Percentiles rank a stretch among this genome's conserved stretches.
Evolutionary conservation across 2,888 invertebrate species (phyloP).

Genomic region (Cyrtodaria siliqua): DNA sequence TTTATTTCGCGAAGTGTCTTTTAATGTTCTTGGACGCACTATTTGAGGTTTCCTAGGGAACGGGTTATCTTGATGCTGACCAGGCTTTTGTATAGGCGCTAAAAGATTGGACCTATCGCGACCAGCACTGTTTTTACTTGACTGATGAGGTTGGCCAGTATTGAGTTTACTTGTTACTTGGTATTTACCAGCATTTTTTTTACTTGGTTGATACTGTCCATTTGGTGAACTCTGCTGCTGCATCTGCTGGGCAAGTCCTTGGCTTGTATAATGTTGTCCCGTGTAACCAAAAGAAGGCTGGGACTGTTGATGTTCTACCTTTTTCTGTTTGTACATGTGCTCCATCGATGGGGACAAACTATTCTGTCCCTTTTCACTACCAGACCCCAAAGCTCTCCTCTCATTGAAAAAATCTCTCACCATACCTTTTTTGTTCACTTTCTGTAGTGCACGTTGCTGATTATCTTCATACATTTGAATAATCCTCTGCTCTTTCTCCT

Average conservation of each 20-base stretch:
- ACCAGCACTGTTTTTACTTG: slow-evolving; percentile 64
- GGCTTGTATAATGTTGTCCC: not conserved
- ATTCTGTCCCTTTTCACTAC: slow-evolving; percentile 35
- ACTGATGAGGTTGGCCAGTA: not conserved
- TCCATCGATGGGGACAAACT: slow-evolving; percentile 66
- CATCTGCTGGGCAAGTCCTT: not conserved
- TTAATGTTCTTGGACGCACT: slow-evolving; percentile 66
- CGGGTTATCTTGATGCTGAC: slow-evolving; percentile 34
- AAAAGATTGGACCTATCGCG: slow-evolving; percentile 76
- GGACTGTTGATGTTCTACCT: slow-evolving; percentile 20
- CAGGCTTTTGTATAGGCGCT: slow-evolving; percentile 71
- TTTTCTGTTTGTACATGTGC: slow-evolving; percentile 70
- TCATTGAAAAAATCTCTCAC: slow-evolving; percentile 73
- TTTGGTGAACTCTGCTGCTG: no score
- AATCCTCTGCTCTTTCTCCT: slow-evolving; percentile 80
- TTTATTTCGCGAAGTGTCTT: slow-evolving; percentile 26
- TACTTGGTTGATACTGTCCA: not conserved
- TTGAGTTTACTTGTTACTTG: not conserved
- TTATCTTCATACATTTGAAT: slow-evolving; percentile 75
- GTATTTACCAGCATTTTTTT: slow-evolving; percentile 4
- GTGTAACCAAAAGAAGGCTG: slow-evolving; percentile 12
- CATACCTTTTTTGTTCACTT: slow-evolving; percentile 58
- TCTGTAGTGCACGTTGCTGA: slow-evolving; percentile 68
- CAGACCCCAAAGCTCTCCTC: slow-evolving; percentile 60
- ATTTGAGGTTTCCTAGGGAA: slow-evolving; percentile 65